Base-by-base conservation (phyloP, 2,888 invertebrate species). In the Nomada ferruginata region DNA sequence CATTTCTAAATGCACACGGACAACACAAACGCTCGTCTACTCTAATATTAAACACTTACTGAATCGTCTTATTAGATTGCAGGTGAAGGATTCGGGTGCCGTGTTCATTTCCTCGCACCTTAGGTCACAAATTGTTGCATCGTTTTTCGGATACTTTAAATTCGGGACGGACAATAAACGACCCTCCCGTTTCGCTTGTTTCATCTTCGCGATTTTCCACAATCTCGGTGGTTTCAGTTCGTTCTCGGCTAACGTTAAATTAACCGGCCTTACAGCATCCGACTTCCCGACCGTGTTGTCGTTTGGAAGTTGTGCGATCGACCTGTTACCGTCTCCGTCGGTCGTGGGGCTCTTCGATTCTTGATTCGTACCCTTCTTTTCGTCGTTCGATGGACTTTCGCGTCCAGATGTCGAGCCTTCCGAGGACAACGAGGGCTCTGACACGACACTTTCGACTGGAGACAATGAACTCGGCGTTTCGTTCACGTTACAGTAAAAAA, bases 31-130 rank as follows among this genome's bases (percentile, higher is more conserved):
- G 85, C 83, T 91, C 85, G 84, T 88, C 89, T 91, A 91, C 85
- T 87, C 89, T 90, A 88, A 82, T 86, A 83, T 52, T 82, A 84
- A 90, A 95, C 96, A 97, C 97, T 97, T 97, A 97, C 97, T 97
- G 96, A 97, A 97, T 95, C 97, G 96, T 94, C 97, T 95, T 95
- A 97, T 96, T 90, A 97, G 95, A 95, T 95, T 96, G 93, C 96
- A 96, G 90, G 96, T 96, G 95, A 97, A 96, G 84, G 96, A 94
- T 77, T 92, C 92, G 88, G 88, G 70, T 63, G 76, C 78, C 42
- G 81, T 85, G 66, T 94, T 94, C 15, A 50, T 60, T 87, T 94
- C 95, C 91, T 94, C 94, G 90, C 95, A 94, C 93, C 96, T 94
- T 89, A 95, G 94, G 92, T 95, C 96, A 91, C 94, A 94, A 89